Evolutionary conservation across 2,888 invertebrate species (phyloP).

Genomic region (Onthophagus sagittarius): DNA sequence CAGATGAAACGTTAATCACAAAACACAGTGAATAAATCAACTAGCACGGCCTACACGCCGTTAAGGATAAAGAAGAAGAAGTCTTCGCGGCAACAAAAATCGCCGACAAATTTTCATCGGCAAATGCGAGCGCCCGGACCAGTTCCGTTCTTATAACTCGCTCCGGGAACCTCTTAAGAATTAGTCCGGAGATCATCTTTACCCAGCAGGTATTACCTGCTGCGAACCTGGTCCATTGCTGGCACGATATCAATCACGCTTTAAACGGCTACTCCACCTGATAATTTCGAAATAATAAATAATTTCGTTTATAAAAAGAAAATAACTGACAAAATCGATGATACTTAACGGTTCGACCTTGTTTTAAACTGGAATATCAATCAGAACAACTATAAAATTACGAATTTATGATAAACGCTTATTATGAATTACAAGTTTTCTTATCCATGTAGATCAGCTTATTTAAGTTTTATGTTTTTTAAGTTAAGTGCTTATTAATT

Average conservation of each 20-base stretch:
- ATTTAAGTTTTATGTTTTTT: no score
- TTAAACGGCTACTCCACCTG: neutral
- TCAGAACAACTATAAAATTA: no score
- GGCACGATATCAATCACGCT: neutral
- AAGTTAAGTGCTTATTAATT: no score
- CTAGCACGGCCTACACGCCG: neutral
- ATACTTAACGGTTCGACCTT: neutral
- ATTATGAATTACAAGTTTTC: no score
- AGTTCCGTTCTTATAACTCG: conserved; percentile 17
- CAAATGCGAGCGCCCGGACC: conserved; percentile 17
- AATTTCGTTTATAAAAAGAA: neutral
- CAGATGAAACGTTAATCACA: neutral
- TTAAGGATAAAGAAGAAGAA: neutral
- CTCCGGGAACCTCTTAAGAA: neutral
- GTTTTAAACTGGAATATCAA: no score
- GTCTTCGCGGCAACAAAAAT: conserved; percentile 12
- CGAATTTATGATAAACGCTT: no score
- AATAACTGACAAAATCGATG: neutral
- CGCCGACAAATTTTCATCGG: conserved; percentile 13
- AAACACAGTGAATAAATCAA: neutral
- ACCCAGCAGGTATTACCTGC: conserved; percentile 27
- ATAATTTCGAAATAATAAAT: neutral
- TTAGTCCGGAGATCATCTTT: conserved; percentile 11
- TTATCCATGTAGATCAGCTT: no score
- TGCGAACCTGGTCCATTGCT: neutral